Evolutionary conservation across 2,888 invertebrate species (phyloP).

Genomic region (Pseudanteris insignis): DNA sequence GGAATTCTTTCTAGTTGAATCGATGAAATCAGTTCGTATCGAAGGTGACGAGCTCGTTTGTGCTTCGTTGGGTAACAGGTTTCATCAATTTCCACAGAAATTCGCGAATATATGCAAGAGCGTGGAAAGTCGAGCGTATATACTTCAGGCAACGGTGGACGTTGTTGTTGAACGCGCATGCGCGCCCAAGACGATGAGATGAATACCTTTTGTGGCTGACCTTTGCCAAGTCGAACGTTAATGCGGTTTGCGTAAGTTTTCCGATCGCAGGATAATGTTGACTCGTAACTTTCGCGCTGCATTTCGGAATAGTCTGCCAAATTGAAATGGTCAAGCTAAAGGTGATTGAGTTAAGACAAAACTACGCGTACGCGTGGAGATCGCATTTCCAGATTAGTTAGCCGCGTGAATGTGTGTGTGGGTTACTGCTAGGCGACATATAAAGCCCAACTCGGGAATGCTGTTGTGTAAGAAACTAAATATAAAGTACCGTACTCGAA

Average conservation of each 20-base stretch:
- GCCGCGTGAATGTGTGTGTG: too few species aligned
- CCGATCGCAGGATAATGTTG: conserved; percentile 27
- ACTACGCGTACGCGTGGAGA: conserved; percentile 25
- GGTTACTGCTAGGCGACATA: too few species aligned
- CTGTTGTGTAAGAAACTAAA: conserved; percentile 47
- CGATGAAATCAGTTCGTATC: too few species aligned
- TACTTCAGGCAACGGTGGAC: conserved; percentile 19
- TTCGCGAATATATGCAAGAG: conserved; percentile 10
- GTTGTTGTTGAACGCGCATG: too few species aligned
- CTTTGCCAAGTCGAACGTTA: conserved; percentile 10
- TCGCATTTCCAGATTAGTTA: conserved; percentile 37
- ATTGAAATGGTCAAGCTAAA: conserved; percentile 35
- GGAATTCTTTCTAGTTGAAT: too few species aligned
- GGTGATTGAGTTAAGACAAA: conserved; percentile 35
- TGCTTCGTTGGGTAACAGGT: too few species aligned
- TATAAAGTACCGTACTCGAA: conserved; percentile 51
- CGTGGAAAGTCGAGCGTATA: conserved; percentile 5
- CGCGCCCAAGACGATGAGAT: conserved; percentile 18
- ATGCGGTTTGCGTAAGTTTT: conserved; percentile 29
- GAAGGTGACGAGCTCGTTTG: too few species aligned
- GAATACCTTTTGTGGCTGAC: conserved; percentile 32
- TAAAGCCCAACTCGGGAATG: too few species aligned
- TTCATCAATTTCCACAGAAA: too few species aligned
- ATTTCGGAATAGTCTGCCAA: conserved; percentile 26
- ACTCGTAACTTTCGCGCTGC: conserved; percentile 21